These are phyloP conservation scores for Cyphomyrus discorhynchus DNA, from an alignment of 2,113 vertebrate species.

Conservation along the genomic window DNA sequence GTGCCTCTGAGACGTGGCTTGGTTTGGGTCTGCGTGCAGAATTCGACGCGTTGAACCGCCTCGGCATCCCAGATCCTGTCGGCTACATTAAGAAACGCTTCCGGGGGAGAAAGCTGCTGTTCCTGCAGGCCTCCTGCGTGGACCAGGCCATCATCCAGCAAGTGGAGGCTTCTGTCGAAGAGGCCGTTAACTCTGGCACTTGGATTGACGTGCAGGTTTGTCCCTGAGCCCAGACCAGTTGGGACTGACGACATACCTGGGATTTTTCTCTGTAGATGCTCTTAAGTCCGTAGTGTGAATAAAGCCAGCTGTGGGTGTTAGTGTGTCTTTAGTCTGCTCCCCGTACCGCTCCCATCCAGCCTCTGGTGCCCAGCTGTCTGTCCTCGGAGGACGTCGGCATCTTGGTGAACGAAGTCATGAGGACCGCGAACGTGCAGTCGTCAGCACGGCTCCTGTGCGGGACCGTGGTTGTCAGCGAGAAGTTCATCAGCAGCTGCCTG, in stretches of 20 bases:
- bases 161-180: conserved; percentile 89
- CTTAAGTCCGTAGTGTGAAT: background rate
- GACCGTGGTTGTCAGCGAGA: conserved; percentile 82
- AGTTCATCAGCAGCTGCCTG: conserved; percentile 76
- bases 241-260: background rate
- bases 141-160: conserved; percentile 81
- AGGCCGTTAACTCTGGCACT: conserved; percentile 77
- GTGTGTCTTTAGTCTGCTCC: background rate
- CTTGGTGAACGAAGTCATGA: conserved; percentile 82
- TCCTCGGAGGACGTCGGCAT: conserved; percentile 77
- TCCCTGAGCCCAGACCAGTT: background rate
- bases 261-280: background rate
- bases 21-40: conserved; percentile 56
- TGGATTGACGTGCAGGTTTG: conserved; percentile 84
- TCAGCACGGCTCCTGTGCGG: conserved; percentile 67
- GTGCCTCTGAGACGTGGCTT: background rate
- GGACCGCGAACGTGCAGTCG: conserved; percentile 67
- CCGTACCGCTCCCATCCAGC: conserved; percentile 48
- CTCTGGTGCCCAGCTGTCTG: conserved; percentile 82
- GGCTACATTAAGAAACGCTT: conserved; percentile 86
- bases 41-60: conserved; percentile 79
- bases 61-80: conserved; percentile 85
- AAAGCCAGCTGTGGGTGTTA: background rate
- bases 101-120: conserved; percentile 73
- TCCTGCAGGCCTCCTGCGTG: conserved; percentile 77